These are phyloP conservation scores for Neocrepidodera transversa DNA, from an alignment of 2,888 invertebrate genomes.

Conservation along the genomic window DNA sequence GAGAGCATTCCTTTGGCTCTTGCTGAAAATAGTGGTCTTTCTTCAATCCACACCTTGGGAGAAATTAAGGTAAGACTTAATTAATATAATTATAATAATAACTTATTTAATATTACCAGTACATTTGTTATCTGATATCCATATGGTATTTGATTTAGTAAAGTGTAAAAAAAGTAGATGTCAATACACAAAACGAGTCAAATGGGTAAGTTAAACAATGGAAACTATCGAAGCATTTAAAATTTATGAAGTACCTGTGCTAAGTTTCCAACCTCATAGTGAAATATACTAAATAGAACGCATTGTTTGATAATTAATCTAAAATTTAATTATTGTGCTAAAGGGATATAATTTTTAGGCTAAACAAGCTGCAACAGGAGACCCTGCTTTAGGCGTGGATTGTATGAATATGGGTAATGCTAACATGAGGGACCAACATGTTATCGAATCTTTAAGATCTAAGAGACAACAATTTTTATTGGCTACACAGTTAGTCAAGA, in stretches of 20 bases:
- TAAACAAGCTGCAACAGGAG: constrained; percentile 83
- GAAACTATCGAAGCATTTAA: too few species aligned
- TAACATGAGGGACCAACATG: constrained; percentile 95
- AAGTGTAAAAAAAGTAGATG: too few species aligned
- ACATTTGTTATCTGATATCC: too few species aligned
- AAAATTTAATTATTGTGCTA: too few species aligned
- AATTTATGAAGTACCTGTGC: too few species aligned
- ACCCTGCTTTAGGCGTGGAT: constrained; percentile 91
- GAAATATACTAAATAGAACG: too few species aligned
- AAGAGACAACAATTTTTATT: constrained; percentile 97
- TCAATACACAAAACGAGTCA: not conserved
- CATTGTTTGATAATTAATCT: not conserved
- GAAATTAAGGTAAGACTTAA: constrained; percentile 81
- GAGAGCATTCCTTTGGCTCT: constrained; percentile 94
- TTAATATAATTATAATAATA: too few species aligned
- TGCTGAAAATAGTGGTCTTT: constrained; percentile 95
- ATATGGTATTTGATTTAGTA: not conserved
- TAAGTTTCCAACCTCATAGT: too few species aligned
- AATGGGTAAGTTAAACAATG: not conserved
- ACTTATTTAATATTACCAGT: too few species aligned
- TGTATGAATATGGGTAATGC: constrained; percentile 83
- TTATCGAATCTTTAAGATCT: constrained; percentile 95
- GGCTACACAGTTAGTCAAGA: constrained; percentile 97
- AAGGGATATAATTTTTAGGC: constrained; percentile 64
- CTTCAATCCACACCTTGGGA: constrained; percentile 90